A percentile compares a stretch with the other conserved stretches of the same genome.
Conservation (phyloP, 2,888 invertebrate species). For the Tiphia femorata region DNA sequence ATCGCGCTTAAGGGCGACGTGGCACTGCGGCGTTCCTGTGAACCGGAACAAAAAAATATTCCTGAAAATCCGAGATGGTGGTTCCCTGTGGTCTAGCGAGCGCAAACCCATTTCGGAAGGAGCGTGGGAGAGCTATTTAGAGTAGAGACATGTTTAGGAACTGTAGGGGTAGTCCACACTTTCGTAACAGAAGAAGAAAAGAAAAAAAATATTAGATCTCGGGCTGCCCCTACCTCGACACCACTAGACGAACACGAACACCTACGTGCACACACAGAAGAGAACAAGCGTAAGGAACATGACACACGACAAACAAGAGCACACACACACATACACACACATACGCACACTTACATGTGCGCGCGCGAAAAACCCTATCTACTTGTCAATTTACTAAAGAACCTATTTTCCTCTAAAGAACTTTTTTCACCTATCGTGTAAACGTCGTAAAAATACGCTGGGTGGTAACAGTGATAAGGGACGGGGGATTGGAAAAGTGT, state of each 20-base stretch:
- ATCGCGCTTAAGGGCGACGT: too few species aligned
- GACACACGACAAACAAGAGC: background rate
- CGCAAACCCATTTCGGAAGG: too few species aligned
- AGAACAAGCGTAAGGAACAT: background rate
- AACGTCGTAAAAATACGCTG: background rate
- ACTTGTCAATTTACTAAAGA: constrained; percentile 65
- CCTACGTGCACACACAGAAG: constrained; percentile 11
- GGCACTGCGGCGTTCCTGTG: too few species aligned
- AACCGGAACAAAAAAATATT: too few species aligned
- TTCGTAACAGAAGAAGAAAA: too few species aligned
- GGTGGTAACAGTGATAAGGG: background rate
- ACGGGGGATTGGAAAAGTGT: background rate
- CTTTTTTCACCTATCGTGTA: constrained; percentile 60
- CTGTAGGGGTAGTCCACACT: too few species aligned
- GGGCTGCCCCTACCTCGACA: background rate
- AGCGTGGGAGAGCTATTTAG: too few species aligned
- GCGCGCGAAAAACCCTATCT: constrained; percentile 56
- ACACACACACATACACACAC: background rate
- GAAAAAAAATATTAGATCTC: too few species aligned
- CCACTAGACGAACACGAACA: background rate
- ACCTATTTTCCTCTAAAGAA: constrained; percentile 64
- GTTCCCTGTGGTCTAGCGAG: too few species aligned
- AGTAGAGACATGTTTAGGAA: too few species aligned
- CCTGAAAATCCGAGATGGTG: too few species aligned
- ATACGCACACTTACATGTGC: background rate